phyloP scores from a whole-genome alignment of 2,888 invertebrate genomes.

The Apodemia duryi region DNA sequence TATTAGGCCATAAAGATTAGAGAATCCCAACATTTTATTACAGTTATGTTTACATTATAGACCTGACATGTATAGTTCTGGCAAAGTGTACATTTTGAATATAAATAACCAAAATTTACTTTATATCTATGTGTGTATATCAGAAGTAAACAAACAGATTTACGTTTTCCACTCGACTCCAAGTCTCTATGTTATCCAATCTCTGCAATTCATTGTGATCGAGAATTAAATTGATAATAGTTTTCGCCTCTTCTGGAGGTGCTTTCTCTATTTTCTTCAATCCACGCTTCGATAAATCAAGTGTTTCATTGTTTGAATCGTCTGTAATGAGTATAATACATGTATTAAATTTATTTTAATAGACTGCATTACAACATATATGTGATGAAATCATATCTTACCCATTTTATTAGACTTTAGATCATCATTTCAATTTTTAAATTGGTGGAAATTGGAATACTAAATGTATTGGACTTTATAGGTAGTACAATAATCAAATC shows the following conservation, averaged over 20 bases:
- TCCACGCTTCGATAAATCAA: constrained; percentile 89
- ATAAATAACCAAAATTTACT: constrained; percentile 15
- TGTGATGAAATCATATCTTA: constrained; percentile 35
- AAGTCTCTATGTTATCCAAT: constrained; percentile 92
- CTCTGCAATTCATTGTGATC: constrained; percentile 93
- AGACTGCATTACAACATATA: neutral
- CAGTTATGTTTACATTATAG: neutral
- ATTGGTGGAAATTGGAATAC: constrained; percentile 37
- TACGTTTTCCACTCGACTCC: constrained; percentile 88
- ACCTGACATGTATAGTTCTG: neutral
- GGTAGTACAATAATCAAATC: too few species aligned
- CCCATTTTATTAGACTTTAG: constrained; percentile 49
- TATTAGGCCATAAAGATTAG: too few species aligned
- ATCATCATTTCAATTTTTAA: constrained; percentile 47
- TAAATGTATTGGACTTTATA: constrained; percentile 25
- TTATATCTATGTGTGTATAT: constrained; percentile 10
- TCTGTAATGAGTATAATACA: constrained; percentile 25
- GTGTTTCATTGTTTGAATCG: constrained; percentile 63
- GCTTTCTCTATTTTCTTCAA: constrained; percentile 90
- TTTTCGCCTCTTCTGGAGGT: constrained; percentile 82
- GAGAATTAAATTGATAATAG: constrained; percentile 84
- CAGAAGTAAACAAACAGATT: constrained; percentile 26
- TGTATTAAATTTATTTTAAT: neutral
- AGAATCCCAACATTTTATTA: too few species aligned
- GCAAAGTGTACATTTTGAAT: neutral